phyloP scores from a whole-genome alignment of 2,113 vertebrate genomes.

The Aix galericulata region DNA sequence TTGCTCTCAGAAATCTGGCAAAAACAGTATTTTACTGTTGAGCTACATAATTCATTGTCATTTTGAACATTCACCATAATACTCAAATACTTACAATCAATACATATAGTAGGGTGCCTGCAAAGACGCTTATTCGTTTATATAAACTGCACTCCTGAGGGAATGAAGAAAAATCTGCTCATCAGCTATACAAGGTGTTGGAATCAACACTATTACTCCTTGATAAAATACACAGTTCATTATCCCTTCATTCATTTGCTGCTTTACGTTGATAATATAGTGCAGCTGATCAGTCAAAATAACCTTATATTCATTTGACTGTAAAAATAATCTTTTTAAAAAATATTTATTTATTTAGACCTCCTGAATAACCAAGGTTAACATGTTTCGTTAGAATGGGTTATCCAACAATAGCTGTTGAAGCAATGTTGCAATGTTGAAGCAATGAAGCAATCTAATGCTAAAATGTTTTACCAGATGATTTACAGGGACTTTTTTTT shows the following conservation, averaged over 20 bases:
- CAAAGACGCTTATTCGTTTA: not conserved
- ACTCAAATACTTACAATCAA: not conserved
- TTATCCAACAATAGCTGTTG: not conserved
- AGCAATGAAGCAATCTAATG: too few relatives aligned
- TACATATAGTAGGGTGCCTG: not conserved
- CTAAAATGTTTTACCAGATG: not conserved
- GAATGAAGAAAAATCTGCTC: not conserved
- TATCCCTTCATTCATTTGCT: not conserved
- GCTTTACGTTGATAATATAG: not conserved
- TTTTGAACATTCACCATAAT: not conserved
- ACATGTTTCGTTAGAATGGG: not conserved
- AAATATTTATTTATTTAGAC: not conserved
- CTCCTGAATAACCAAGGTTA: not conserved
- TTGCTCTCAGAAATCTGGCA: not conserved
- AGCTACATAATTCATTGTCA: conserved; percentile 1
- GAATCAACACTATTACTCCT: not conserved
- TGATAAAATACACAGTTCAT: not conserved
- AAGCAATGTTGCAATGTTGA: not conserved
- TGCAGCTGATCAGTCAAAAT: not conserved
- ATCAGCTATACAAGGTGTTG: not conserved
- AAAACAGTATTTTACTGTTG: not conserved
- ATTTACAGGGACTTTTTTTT: not conserved
- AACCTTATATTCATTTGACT: not conserved
- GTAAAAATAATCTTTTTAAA: not conserved
- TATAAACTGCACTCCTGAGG: not conserved